Base-by-base conservation (phyloP, 2,113 vertebrate genomes). In the Ciconia stormi region DNA sequence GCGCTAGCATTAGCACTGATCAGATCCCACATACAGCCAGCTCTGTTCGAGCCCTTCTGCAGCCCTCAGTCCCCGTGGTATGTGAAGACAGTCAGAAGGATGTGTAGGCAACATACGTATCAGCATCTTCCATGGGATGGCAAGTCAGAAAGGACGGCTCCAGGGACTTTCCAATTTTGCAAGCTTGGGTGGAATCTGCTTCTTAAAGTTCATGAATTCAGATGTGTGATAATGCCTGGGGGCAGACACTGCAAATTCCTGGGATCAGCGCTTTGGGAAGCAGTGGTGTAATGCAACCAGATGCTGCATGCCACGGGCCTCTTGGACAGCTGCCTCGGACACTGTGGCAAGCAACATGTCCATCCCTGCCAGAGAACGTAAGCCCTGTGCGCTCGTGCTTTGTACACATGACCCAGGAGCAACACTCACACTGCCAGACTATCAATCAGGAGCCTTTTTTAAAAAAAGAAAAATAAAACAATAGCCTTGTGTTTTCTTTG, bases 401-500 rank as follows among this genome's bases (percentile, higher is more conserved):
- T 14, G 16, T 6, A 18, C 72, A 10, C 82, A n/a, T 10, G 27
- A 76, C 84, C 90, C 85, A 22, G 91, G 53, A 72, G 56, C 32
- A 74, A 25, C 83, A 12, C 27, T 85, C 52, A 30, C 38, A 2
- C 21, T 69, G 83, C 82, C 83, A 52, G 71, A 3, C 63, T 11
- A 25, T 30, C 79, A 22, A 2, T 70, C 83, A 77, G 73, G 77
- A 92, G 44, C 63, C 34, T 44, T 78, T 80, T 40, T 17, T 56
- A 10, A 36, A 44, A 47, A 44, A 61, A 73, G 16, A 86, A 26
- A 59, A 61, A 9, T 1, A 73, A 50, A 87, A 94, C 90, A 95
- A 95, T 52, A 30, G 85, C 62, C n/a, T 26, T 0, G 14, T 90
- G 93, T 97, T 96, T 94, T 78, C 66, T 72, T 94, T 87, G 94